Percentiles rank a stretch among this genome's conserved stretches.
phyloP scores from a whole-genome alignment of 2,797 vertebrate genomes.

The Chloroceryle amazona region DNA sequence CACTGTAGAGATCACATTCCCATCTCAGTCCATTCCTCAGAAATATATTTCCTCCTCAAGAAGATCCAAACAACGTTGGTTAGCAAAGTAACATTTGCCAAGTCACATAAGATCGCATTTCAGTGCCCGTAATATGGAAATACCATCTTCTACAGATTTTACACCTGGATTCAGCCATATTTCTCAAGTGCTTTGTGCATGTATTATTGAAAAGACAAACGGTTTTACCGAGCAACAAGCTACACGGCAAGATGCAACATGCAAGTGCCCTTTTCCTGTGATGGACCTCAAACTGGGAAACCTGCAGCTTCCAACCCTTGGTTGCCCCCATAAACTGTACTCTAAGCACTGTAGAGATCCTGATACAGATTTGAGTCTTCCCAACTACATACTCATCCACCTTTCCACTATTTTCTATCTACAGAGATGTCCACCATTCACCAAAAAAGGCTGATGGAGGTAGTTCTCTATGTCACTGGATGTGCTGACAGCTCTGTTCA shows the following conservation, averaged over 20 bases:
- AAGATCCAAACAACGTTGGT: not conserved
- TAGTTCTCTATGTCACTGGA: not conserved
- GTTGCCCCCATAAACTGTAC: not conserved
- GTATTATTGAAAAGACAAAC: not conserved
- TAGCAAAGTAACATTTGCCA: not conserved
- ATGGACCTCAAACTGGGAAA: not conserved
- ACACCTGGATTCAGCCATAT: not conserved
- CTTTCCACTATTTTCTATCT: not conserved
- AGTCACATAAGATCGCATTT: not conserved
- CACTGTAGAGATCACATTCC: not conserved
- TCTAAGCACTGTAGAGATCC: not conserved
- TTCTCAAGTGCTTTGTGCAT: not conserved
- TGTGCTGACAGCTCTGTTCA: not conserved
- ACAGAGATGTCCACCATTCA: not conserved
- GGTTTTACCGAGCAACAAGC: not conserved
- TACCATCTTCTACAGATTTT: not conserved
- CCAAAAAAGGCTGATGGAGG: not conserved
- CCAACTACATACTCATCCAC: not conserved
- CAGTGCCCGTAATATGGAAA: not conserved
- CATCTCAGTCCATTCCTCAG: not conserved
- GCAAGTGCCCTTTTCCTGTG: not conserved
- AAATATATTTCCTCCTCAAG: not conserved
- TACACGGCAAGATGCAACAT: accelerated
- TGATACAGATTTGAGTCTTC: not conserved
- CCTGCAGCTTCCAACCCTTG: not conserved